These are phyloP conservation scores for Patella caerulea DNA, from an alignment of 2,888 invertebrate genomes.

Conservation along the genomic window DNA sequence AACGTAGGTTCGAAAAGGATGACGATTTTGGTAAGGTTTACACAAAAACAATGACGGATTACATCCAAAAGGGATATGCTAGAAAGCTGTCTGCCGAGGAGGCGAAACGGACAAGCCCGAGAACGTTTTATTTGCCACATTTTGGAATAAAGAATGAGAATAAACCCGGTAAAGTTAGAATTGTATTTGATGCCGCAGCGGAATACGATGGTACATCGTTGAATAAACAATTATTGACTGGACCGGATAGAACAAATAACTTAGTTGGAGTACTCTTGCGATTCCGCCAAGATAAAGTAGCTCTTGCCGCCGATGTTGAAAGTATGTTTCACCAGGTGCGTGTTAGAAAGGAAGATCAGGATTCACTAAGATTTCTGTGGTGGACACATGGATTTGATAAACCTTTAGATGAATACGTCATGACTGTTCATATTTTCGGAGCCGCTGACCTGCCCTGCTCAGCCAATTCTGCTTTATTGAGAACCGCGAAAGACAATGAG, in stretches of 20 bases:
- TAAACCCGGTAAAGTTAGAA: not conserved
- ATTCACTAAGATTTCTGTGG: too few relatives aligned
- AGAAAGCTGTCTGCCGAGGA: not conserved
- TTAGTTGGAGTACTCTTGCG: not conserved
- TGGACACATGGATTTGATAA: too few relatives aligned
- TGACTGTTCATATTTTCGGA: too few relatives aligned
- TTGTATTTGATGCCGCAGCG: not conserved
- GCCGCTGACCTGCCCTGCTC: too few relatives aligned
- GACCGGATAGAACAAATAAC: not conserved
- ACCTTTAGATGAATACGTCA: too few relatives aligned
- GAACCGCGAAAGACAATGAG: too few relatives aligned
- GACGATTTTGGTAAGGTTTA: not conserved
- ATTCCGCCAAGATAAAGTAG: not conserved
- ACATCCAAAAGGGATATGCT: not conserved
- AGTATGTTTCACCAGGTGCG: too few relatives aligned
- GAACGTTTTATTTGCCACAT: not conserved
- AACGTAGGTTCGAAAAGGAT: not conserved
- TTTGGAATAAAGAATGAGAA: not conserved
- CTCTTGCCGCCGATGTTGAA: not conserved
- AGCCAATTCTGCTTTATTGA: too few relatives aligned
- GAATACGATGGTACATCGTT: not conserved
- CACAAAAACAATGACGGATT: not conserved
- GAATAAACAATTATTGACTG: not conserved
- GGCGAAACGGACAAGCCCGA: not conserved
- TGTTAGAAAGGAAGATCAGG: too few relatives aligned